Evolutionary conservation across 1,140 invertebrate species (phyloP), one percentile per base, ranked within the genome.

Genomic region (Pantala flavescens): DNA sequence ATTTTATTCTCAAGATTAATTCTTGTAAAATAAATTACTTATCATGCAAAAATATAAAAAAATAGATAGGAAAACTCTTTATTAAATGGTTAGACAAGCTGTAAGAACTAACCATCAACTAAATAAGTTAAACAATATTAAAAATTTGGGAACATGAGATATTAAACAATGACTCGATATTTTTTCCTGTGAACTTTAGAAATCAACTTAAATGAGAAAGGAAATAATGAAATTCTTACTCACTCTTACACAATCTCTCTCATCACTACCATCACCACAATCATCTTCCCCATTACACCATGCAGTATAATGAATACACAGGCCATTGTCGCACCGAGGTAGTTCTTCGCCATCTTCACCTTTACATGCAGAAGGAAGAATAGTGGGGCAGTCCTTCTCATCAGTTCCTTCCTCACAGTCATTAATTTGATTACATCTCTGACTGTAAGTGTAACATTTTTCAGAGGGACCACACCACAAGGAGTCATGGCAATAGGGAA

Each of bases 221-320:
- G 71, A 24, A 5, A 36, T 24, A 23, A 71, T 71, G 11, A 70
- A 70, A 70, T 9, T 21, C 24, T 11, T 23, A 76, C 74, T 43
- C 71, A 79, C 77, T 70, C 77, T 77, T 10, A 79, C 79, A 75
- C 85, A 86, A 77, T 81, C 80, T 28, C 82, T 81, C 73, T 87
- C 86, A 77, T 87, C 86, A 16, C 82, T 84, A 28, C 79, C 81
- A 77, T 87, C 86, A 7, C 86, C 85, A 77, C 86, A 87, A 76
- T 87, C 85, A 77, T 87, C 83, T 16, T 83, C 81, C 0, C 84
- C 84, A 78, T 87, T 85, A 78, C 87, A 88, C 75, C 81, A 82
- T 10, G 87, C 78, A 24, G 80, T 79, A 23, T 80, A 79, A 24
- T 82, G 83, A 28, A 88, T 83, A 78, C 87, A 88, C 72, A 83